A percentile compares a stretch with the other conserved stretches of the same genome.
phyloP scores from a whole-genome alignment of 2,797 vertebrate species.

The Thaleichthys pacificus region DNA sequence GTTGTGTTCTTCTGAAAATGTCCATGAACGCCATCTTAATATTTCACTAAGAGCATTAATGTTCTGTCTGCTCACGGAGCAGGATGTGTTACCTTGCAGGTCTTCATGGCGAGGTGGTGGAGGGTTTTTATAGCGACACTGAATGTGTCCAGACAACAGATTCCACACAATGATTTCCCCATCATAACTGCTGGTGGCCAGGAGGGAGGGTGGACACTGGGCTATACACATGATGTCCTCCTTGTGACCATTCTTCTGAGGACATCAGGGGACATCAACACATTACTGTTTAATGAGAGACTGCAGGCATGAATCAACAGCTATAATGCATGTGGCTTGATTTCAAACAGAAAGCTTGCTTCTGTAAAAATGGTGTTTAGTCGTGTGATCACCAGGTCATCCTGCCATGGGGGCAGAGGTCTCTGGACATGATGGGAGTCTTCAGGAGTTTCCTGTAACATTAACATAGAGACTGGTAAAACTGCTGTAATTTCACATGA shows the following conservation, averaged over 20 bases:
- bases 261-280: conserved; percentile 9
- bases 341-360: neutral
- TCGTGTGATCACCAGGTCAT: conserved; percentile 72
- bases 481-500: neutral
- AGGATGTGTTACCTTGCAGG: conserved; percentile 48
- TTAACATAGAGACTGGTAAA: conserved; percentile 21
- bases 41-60: neutral
- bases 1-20: neutral
- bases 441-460: conserved; percentile 61
- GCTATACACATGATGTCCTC: conserved; percentile 74
- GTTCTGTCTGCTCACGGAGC: neutral
- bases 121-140: conserved; percentile 60
- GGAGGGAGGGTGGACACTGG: conserved; percentile 71
- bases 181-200: conserved; percentile 74
- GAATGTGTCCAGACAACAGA: conserved; percentile 68
- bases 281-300: neutral
- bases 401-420: conserved; percentile 70
- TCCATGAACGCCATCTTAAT: neutral
- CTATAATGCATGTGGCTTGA: neutral
- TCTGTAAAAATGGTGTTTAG: neutral
- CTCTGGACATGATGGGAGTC: conserved; percentile 67
- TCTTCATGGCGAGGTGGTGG: conserved; percentile 25
- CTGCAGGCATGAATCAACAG: neutral
- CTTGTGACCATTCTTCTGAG: conserved; percentile 66
- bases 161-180: conserved; percentile 80